Conservation (phyloP, 2,113 vertebrate species). For the Austrofundulus limnaeus region DNA sequence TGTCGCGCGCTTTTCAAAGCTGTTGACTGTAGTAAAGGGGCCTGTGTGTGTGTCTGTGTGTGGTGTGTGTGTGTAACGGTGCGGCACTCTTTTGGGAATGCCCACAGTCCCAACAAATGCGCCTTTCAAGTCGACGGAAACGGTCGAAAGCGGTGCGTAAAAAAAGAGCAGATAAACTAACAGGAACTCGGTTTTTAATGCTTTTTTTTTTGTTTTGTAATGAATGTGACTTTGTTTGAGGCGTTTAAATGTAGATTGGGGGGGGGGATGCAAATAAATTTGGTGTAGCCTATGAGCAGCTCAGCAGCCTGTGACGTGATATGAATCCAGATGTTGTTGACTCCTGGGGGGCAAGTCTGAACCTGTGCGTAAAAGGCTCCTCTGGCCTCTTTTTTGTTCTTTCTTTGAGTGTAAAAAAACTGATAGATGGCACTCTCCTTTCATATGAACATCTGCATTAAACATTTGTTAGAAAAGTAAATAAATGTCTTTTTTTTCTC, state of each 20-base stretch:
- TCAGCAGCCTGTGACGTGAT: too few species aligned
- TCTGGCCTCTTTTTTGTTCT: background rate
- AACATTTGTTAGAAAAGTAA: conserved; percentile 17
- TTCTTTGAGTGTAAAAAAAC: too few species aligned
- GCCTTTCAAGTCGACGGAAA: conserved; percentile 60
- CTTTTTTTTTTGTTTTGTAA: background rate
- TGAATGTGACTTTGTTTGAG: background rate
- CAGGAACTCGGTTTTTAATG: too few species aligned
- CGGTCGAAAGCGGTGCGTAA: background rate
- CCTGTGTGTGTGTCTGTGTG: background rate
- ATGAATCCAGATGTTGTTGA: conserved; percentile 39
- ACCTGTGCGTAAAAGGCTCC: conserved; percentile 28
- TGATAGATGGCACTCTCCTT: conserved; percentile 19
- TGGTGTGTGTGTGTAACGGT: conserved; percentile 40
- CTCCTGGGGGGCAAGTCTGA: conserved; percentile 45
- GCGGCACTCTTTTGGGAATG: conserved; percentile 43
- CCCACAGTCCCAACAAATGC: conserved; percentile 64
- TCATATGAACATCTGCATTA: background rate
- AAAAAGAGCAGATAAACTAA: background rate
- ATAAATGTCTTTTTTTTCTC: conserved; percentile 44
- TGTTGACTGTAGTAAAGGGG: too few species aligned
- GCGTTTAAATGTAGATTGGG: background rate
- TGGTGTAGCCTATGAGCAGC: too few species aligned
- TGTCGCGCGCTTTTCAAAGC: conserved; percentile 69
- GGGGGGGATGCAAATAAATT: background rate